Evolutionary conservation across 2,888 invertebrate genomes (phyloP), one percentile per base, ranked within the genome.

Genomic region (Pristionchus exspectatus): DNA sequence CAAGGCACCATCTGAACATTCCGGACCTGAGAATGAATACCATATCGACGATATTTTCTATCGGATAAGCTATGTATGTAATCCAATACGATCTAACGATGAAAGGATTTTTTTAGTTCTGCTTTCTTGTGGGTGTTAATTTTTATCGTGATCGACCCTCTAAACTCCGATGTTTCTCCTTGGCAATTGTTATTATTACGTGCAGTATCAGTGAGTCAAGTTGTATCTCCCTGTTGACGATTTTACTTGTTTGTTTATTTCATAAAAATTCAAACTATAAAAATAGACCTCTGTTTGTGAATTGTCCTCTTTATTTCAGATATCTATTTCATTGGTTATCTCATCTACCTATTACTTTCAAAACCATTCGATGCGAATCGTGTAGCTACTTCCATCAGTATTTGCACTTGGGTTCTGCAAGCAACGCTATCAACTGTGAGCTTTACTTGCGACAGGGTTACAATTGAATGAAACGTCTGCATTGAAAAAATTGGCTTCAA

Each of bases 351-450:
- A 27, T 18, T n/a, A 16, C 16, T 21, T 18, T 59, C 12, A 5
- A 33, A 38, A 18, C 44, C 27, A 30, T 86, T 86, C 86, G 38
- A 86, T 38, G 59, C 63, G 21, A 38, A 86, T 9, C 18, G 18
- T n/a, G 50, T 33, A 0, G 59, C 63, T 3, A 63, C 63, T 9
- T 50, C 30, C 2, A 14, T 86, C 38, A 54, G 86, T 24, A 59
- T 33, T 4, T 50, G 38, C 33, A 86, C 86, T 24, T 56, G 86
- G 86, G 27, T 54, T 2, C 63, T 86, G 18, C 86, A 86, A n/a
- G 86, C 86, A 27, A 86, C 86, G 7, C 2, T 86, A 1, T 86
- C 86, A 2, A 86, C 86, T 18, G 87, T 72, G 5, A 87, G 87
- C n/a, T 54, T 30, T 4, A 7, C 21, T n/a, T 9, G 24, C 24